These are phyloP conservation scores for Lithobates sylvaticus DNA, from an alignment of 2,797 vertebrate genomes.

Conservation along the genomic window DNA sequence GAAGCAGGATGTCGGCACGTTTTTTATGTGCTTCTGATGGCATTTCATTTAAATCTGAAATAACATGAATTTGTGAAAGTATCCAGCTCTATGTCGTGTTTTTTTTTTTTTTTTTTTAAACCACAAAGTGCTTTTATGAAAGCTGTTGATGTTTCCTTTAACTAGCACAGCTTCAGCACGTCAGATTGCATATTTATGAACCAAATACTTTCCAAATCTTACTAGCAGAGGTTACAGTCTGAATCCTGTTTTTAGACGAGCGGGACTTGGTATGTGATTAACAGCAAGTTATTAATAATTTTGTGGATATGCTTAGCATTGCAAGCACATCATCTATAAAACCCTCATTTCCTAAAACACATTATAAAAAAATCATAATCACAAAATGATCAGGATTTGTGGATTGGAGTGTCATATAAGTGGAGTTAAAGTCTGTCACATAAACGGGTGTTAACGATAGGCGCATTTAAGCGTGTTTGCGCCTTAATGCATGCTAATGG, in stretches of 20 bases:
- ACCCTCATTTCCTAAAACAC: background rate
- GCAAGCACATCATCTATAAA: background rate
- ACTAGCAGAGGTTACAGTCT: slow-evolving; percentile 11
- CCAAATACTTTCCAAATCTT: slow-evolving; percentile 48
- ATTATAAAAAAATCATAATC: background rate
- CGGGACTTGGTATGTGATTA: slow-evolving; percentile 29
- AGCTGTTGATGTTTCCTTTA: slow-evolving; percentile 13
- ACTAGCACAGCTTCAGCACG: slow-evolving; percentile 29
- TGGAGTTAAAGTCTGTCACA: no score
- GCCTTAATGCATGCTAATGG: no score
- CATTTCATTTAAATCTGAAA: slow-evolving; percentile 33
- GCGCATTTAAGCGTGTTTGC: no score
- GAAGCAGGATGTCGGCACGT: slow-evolving; percentile 28
- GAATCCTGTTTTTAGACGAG: slow-evolving; percentile 29
- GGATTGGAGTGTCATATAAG: no score
- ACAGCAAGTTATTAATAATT: background rate
- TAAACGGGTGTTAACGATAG: no score
- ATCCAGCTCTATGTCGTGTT: slow-evolving; percentile 14
- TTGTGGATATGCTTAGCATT: background rate
- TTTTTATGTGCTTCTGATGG: slow-evolving; percentile 19
- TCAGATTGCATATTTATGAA: slow-evolving; percentile 45
- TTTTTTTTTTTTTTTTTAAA: slow-evolving; percentile 11
- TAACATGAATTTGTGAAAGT: slow-evolving; percentile 16
- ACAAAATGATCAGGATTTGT: background rate
- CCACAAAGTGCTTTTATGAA: slow-evolving; percentile 47